A percentile compares a stretch with the other conserved stretches of the same genome.
phyloP scores from a whole-genome alignment of 2,888 invertebrate species.

The Hirtodrosophila alboralis region DNA sequence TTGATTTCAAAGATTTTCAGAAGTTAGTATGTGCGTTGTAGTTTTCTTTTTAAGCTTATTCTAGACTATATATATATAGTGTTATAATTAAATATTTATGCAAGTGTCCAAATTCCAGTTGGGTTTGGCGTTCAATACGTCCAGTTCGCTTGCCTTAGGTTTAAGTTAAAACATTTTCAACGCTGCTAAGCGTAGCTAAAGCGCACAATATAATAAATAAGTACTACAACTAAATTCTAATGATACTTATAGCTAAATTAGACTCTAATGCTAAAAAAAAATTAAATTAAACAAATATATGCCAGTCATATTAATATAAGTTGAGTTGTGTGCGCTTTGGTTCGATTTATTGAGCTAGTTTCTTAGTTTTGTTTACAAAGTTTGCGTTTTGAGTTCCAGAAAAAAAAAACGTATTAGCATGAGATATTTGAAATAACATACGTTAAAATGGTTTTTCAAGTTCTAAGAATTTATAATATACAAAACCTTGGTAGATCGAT shows the following conservation, averaged over 20 bases:
- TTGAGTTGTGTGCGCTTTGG: constrained; percentile 29
- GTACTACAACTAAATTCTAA: constrained; percentile 11
- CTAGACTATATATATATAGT: constrained; percentile 1
- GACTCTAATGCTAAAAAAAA: constrained; percentile 3
- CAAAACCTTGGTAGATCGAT: too few relatives aligned
- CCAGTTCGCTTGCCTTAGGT: constrained; percentile 3
- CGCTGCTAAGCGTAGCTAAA: constrained; percentile 7
- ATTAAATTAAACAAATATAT: too few relatives aligned
- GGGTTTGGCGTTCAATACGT: neutral
- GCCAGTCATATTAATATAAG: neutral
- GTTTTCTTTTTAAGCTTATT: constrained; percentile 34
- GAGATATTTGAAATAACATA: too few relatives aligned
- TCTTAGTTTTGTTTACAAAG: constrained; percentile 7
- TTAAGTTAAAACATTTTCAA: constrained; percentile 6
- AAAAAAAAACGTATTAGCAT: neutral
- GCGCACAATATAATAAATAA: constrained; percentile 7
- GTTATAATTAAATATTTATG: neutral
- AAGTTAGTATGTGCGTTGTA: constrained; percentile 28
- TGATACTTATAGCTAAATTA: neutral
- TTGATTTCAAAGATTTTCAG: constrained; percentile 26
- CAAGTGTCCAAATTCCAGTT: constrained; percentile 16
- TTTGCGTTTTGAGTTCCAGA: constrained; percentile 20
- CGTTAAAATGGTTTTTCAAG: too few relatives aligned
- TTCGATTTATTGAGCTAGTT: constrained; percentile 35
- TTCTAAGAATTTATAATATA: too few relatives aligned